Evolutionary conservation across 2,888 invertebrate species (phyloP), one percentile per base, ranked within the genome.

Genomic region (Gandaritis pyraliata): DNA sequence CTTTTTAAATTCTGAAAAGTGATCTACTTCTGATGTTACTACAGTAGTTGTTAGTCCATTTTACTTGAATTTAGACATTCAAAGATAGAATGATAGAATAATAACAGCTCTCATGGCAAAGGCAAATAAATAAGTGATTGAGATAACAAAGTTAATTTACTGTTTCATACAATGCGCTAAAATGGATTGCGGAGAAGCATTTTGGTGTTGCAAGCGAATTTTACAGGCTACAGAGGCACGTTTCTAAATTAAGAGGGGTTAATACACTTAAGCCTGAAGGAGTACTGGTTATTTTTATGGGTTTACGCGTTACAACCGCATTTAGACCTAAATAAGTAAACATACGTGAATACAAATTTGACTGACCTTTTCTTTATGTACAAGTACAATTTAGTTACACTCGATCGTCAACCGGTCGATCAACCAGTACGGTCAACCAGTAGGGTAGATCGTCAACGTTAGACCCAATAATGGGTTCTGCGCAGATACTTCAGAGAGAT

Each of bases 191-290:
- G 18, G 49, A 50, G 49, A 49, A 59, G 53, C 47, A 57, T 59
- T 43, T 59, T 39, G 50, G 49, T 59, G 53, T 46, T 46, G 59
- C 50, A 53, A 52, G 43, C 18, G 56, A 56, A 50, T 65, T 43
- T 65, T 65, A 62, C 59, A 50, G 53, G 53, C 45, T 52, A 18
- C 13, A 36, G 59, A 29, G 47, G 60, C 33, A 51, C 45, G 50
- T 62, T 51, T 45, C 53, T 43, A 51, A 50, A 59, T 62, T 62
- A 60, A 60, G 62, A 62, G 51, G 59, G 59, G 53, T 59, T 50
- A 41, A 54, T 43, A 43, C 43, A 16, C 46, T 51, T 48, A 54
- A 48, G 51, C 51, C 49, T 53, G 43, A 61, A 54, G 43, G 54
- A 57, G 59, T 39, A 45, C 45, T 54, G 50, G 48, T 45, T 54